Percentiles rank a stretch among this genome's conserved stretches.
Conservation (phyloP, 2,113 vertebrate genomes). For the Chlorodrepanis virens region DNA sequence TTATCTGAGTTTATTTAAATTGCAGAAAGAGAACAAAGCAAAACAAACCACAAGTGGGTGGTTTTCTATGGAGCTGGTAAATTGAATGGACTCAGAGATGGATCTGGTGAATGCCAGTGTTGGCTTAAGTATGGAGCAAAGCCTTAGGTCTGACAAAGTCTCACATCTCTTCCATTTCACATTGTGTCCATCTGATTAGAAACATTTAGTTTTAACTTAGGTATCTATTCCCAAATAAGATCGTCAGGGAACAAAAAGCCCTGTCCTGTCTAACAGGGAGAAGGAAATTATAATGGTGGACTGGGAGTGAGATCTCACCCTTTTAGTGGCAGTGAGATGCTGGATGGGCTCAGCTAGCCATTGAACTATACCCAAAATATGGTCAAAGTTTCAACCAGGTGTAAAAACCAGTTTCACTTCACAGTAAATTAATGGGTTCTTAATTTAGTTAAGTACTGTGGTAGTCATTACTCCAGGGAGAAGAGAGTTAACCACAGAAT, state of each 20-base stretch:
- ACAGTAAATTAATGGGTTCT: background rate
- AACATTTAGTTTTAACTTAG: background rate
- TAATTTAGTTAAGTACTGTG: background rate
- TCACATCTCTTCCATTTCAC: background rate
- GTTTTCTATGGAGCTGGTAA: background rate
- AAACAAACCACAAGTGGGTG: background rate
- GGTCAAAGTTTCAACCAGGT: background rate
- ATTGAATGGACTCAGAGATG: background rate
- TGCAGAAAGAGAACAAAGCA: background rate
- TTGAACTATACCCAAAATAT: background rate
- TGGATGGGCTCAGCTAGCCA: background rate
- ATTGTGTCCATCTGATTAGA: background rate
- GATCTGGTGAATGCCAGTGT: background rate
- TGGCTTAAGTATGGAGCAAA: background rate
- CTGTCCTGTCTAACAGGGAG: background rate
- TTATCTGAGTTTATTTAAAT: background rate
- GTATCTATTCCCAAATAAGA: background rate
- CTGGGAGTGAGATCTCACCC: background rate
- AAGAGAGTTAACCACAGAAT: background rate
- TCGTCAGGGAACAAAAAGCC: background rate
- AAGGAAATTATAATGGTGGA: background rate
- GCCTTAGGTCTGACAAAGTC: background rate
- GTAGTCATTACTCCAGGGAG: background rate
- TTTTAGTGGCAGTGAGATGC: background rate
- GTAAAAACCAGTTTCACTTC: background rate